phyloP scores from a whole-genome alignment of 2,113 vertebrate species.

The Chinchilla lanigera region DNA sequence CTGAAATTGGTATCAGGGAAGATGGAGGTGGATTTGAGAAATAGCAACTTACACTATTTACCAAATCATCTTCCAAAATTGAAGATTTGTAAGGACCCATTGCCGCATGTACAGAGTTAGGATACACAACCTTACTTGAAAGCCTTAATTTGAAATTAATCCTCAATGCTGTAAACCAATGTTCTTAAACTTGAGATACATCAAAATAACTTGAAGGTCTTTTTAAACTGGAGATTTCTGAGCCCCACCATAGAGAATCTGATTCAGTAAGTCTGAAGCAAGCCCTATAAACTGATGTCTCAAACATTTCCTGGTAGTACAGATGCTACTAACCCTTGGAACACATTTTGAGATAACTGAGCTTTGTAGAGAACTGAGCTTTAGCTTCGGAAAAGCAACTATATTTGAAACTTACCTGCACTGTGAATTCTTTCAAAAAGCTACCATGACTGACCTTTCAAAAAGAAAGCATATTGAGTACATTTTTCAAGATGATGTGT shows the following conservation, averaged over 20 bases:
- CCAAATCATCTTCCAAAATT: not conserved
- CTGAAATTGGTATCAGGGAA: not conserved
- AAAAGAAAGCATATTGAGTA: conserved; percentile 41
- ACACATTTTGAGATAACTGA: not conserved
- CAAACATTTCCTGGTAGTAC: not conserved
- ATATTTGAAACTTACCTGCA: conserved; percentile 50
- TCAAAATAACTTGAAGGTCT: not conserved
- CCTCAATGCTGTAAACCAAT: not conserved
- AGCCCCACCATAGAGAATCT: not conserved
- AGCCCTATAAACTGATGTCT: not conserved
- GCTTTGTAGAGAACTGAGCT: not conserved
- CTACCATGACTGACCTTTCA: conserved; percentile 28
- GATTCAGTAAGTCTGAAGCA: not conserved
- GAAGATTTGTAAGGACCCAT: not conserved
- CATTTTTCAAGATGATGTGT: conserved; percentile 51
- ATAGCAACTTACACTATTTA: not conserved
- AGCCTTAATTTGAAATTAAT: not conserved
- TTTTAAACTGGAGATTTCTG: conserved; percentile 16
- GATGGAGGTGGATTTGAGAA: not conserved
- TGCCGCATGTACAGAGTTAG: not conserved
- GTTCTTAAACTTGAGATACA: not conserved
- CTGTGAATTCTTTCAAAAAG: conserved; percentile 52
- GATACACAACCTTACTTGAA: not conserved
- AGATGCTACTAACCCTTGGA: not conserved
- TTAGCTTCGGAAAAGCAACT: conserved; percentile 25